Percentiles rank a stretch among this genome's conserved stretches.
Evolutionary conservation across 2,888 invertebrate genomes (phyloP).

Genomic region (Agriotes lineatus): DNA sequence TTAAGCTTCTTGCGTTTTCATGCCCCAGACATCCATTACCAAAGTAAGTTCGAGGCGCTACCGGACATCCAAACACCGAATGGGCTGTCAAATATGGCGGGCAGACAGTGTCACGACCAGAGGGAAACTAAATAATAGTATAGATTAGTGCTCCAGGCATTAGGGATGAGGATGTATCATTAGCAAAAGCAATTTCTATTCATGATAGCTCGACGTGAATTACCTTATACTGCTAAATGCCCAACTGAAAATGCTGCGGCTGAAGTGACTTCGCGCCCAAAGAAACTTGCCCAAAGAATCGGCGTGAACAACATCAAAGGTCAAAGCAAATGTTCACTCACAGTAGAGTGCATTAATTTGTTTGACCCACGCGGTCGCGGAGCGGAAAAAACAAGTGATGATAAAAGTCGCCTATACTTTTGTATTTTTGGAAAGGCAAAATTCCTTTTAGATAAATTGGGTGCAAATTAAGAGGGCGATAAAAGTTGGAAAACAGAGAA

Average conservation of each 20-base stretch:
- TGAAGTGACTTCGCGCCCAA: neutral
- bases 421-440: neutral
- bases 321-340: conserved; percentile 9
- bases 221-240: conserved; percentile 21
- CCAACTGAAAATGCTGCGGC: neutral
- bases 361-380: neutral
- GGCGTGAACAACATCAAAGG: conserved; percentile 8
- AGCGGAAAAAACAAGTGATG: neutral
- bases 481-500: too few species aligned
- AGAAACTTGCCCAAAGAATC: conserved; percentile 6
- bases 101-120: conserved; percentile 23
- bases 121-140: conserved; percentile 46
- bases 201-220: conserved; percentile 36
- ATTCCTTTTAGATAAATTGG: neutral
- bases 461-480: too few species aligned
- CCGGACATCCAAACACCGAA: conserved; percentile 7
- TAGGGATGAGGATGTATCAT: conserved; percentile 32
- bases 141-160: conserved; percentile 31
- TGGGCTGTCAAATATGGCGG: too few species aligned
- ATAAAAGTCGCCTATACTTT: neutral
- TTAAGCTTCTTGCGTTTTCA: neutral
- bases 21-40: neutral
- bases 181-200: conserved; percentile 43
- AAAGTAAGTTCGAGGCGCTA: neutral
- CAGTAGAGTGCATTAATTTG: conserved; percentile 1